phyloP scores from a whole-genome alignment of 2,797 vertebrate species.

The Chelidonichthys spinosus region DNA sequence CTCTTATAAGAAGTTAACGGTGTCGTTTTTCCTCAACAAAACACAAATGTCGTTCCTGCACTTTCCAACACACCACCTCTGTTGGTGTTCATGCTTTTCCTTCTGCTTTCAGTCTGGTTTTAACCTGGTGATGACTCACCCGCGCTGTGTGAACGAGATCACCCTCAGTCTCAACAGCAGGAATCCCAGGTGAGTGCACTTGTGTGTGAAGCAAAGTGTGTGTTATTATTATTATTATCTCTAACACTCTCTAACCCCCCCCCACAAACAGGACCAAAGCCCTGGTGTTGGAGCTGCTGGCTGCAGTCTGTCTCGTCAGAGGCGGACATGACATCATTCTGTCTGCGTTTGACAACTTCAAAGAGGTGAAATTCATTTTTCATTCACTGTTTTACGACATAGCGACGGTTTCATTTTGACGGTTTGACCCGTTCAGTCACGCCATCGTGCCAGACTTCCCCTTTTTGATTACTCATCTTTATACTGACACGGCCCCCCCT shows the following conservation, averaged over 20 bases:
- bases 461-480: constrained; percentile 50
- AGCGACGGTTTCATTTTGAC: neutral
- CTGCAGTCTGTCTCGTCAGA: constrained; percentile 94
- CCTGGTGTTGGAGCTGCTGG: constrained; percentile 93
- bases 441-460: constrained; percentile 47
- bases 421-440: constrained; percentile 12
- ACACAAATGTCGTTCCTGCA: neutral
- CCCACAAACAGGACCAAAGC: constrained; percentile 92
- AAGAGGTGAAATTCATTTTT: constrained; percentile 84
- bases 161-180: constrained; percentile 96
- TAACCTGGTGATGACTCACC: constrained; percentile 96
- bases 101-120: constrained; percentile 90
- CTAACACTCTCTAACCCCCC: constrained; percentile 16
- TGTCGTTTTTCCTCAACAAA: neutral
- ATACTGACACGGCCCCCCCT: constrained; percentile 16
- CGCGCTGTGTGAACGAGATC: constrained; percentile 96
- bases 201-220: neutral
- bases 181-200: constrained; percentile 88
- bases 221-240: neutral
- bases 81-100: constrained; percentile 3
- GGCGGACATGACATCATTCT: constrained; percentile 97
- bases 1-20: neutral
- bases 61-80: neutral
- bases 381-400: neutral
- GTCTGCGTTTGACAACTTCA: constrained; percentile 95